Evolutionary conservation across 1,140 invertebrate genomes (phyloP).

Genomic region (Chionoecetes opilio): DNA sequence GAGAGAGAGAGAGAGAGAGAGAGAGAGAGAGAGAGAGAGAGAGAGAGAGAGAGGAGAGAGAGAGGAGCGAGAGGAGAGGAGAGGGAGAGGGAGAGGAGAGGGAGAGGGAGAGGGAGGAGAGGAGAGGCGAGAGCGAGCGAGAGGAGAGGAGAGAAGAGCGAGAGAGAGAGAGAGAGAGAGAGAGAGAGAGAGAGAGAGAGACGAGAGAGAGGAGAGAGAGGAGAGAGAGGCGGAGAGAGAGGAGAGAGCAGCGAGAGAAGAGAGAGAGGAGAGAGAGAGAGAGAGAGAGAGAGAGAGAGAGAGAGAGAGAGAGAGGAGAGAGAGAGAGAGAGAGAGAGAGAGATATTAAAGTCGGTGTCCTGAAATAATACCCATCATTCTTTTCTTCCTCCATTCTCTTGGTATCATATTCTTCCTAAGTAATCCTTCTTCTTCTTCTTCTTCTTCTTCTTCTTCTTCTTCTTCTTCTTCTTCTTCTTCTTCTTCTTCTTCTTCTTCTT

Average conservation of each 20-base stretch:
- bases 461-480: background rate
- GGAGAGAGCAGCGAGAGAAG: background rate
- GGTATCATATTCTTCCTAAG: background rate
- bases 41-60: background rate
- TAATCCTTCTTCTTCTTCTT: too few species aligned
- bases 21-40: background rate
- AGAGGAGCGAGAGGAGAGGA: background rate
- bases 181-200: conserved; percentile 40
- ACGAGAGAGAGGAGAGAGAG: background rate
- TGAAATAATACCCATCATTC: background rate
- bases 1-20: background rate
- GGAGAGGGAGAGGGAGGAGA: background rate
- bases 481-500: too few species aligned
- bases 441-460: background rate
- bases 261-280: background rate
- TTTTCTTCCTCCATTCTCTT: background rate
- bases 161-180: background rate
- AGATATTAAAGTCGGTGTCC: background rate
- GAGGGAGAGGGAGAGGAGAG: background rate
- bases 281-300: background rate
- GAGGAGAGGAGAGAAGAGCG: background rate
- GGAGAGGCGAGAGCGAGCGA: too few species aligned
- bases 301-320: too few species aligned
- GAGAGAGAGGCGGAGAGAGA: background rate
- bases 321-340: too few species aligned